Evolutionary conservation across 37 sponge, comb jelly and placozoan genomes (phyloP).

Genomic region (Amphimedon queenslandica): DNA sequence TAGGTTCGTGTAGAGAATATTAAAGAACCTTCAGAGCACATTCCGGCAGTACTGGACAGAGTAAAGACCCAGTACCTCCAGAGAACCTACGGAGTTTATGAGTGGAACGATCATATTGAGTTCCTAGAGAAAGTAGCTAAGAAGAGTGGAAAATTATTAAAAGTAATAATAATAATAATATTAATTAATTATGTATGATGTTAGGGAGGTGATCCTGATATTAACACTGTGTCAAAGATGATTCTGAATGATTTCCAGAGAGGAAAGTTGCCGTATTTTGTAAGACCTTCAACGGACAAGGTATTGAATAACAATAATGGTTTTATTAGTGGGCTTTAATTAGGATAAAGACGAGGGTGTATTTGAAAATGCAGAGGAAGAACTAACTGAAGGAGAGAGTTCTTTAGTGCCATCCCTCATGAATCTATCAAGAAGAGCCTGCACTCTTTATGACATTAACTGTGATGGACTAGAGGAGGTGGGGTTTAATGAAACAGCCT

Average conservation of each 20-base stretch:
- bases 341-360: too few relatives aligned
- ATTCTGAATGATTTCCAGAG: constrained; percentile 95
- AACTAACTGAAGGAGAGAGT: too few relatives aligned
- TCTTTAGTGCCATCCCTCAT: too few relatives aligned
- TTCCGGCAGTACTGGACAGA: constrained; percentile 84
- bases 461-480: too few relatives aligned
- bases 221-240: constrained; percentile 85
- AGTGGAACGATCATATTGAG: constrained; percentile 77
- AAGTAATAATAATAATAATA: constrained; percentile 37
- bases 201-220: constrained; percentile 93
- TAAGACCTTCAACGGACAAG: constrained; percentile 53
- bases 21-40: constrained; percentile 79
- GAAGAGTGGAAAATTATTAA: constrained; percentile 79
- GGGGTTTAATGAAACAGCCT: too few relatives aligned
- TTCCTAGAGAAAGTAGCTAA: constrained; percentile 81
- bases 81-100: constrained; percentile 73
- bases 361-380: too few relatives aligned
- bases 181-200: neutral
- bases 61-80: constrained; percentile 79
- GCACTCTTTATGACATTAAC: too few relatives aligned
- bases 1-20: constrained; percentile 95
- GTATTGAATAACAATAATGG: too few relatives aligned
- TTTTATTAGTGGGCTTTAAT: too few relatives aligned
- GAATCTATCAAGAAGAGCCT: too few relatives aligned
- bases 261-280: constrained; percentile 96